Conservation (phyloP, 2,797 vertebrate species). For the Acridotheres tristis region DNA sequence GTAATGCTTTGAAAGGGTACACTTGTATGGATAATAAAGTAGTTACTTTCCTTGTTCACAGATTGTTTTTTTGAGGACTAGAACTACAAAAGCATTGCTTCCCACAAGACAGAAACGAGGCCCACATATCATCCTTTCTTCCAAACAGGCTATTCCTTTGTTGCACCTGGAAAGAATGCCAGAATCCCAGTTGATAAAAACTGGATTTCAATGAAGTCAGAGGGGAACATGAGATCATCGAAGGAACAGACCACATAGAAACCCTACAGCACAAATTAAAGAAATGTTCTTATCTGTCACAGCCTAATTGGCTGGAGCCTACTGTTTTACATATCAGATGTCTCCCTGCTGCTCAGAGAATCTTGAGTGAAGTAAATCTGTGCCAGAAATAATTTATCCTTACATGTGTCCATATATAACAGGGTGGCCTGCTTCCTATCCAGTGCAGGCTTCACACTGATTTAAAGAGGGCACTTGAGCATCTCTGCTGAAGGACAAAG, state of each 20-base stretch:
- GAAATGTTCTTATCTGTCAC: not conserved
- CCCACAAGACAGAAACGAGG: not conserved
- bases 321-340: constrained; percentile 10
- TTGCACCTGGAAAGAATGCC: constrained; percentile 3
- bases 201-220: not conserved
- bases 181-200: not conserved
- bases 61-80: not conserved
- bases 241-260: not conserved
- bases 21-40: not conserved
- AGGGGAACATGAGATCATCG: not conserved
- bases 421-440: not conserved
- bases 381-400: constrained; percentile 17
- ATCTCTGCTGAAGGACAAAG: not conserved
- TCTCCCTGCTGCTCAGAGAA: constrained; percentile 17
- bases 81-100: constrained; percentile 8
- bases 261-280: not conserved
- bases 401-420: not conserved
- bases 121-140: not conserved
- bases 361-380: not conserved
- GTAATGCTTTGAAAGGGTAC: not conserved
- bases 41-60: constrained; percentile 15
- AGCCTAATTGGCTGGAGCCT: not conserved
- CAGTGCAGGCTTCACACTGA: not conserved
- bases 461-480: not conserved
- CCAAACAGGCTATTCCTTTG: not conserved